Evolutionary conservation across 1,140 invertebrate genomes (phyloP), one percentile per base, ranked within the genome.

Genomic region (Rhagoletis zephyria): DNA sequence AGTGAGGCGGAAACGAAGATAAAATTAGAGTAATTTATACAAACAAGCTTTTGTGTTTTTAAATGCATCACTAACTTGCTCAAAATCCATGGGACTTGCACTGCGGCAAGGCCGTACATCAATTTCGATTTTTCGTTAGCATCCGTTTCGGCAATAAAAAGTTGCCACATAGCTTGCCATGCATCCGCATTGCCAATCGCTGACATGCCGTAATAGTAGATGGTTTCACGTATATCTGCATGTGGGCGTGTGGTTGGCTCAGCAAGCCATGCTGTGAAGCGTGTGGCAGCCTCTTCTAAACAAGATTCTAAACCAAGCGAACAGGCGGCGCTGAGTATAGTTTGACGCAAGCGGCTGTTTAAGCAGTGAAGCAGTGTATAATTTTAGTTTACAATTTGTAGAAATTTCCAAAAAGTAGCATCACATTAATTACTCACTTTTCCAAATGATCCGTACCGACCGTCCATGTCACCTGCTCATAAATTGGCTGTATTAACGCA

Each of bases 91-190:
- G 93, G 92, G 65, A 96, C 94, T 64, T 94, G 94, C 4, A 95
- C 94, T 16, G 94, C 95, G 0, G 96, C 93, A 45, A 98, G 93
- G 12, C 96, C 97, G 4, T 93, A 91, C 90, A 97, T 94, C 1
- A 98, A 89, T 89, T 96, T 96, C 0, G 94, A 67, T 90, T 96
- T 96, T 91, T 98, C 97, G 86, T 95, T 95, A 0, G 96, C 95
- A 91, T 98, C 96, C 12, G 93, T 94, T 91, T 98, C 97, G 0
- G 93, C 92, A 30, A 94, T 88, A 91, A 96, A 98, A 70, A 95
- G 93, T 0, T 95, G 74, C 94, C 97, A 97, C 88, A 98, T 90
- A 74, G 93, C 90, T n/a, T 97, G 93, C 97, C 98, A 98, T 61
- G 95, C 94, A 1, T 91, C 89, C 70, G 95, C 93, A 30, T 93